A percentile compares a stretch with the other conserved stretches of the same genome.
phyloP scores from a whole-genome alignment of 2,113 vertebrate species.

The Spea multiplicata region DNA sequence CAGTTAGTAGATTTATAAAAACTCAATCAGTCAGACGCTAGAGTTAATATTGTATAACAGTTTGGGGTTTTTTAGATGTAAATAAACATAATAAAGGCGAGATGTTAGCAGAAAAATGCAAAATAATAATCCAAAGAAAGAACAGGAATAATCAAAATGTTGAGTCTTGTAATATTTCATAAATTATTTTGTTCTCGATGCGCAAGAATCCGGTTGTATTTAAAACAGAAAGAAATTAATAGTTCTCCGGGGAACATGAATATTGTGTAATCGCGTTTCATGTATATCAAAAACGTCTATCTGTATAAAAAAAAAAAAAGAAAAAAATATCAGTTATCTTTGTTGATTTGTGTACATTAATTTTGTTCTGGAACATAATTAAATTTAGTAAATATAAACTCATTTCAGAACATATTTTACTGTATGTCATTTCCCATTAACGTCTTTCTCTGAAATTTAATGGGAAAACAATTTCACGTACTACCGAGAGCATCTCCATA shows the following conservation, averaged over 20 bases:
- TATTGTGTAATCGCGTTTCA: constrained; percentile 14
- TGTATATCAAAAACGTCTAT: constrained; percentile 18
- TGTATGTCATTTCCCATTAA: constrained; percentile 39
- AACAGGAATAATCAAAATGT: neutral
- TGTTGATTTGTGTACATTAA: constrained; percentile 40
- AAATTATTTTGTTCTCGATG: constrained; percentile 2
- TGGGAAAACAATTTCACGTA: constrained; percentile 35
- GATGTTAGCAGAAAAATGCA: too few species aligned
- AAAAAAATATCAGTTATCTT: constrained; percentile 37
- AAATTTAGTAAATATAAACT: constrained; percentile 44
- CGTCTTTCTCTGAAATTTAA: constrained; percentile 41
- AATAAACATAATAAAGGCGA: too few species aligned
- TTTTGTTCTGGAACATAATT: constrained; percentile 44
- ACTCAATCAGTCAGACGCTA: too few species aligned
- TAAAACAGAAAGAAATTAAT: constrained; percentile 2
- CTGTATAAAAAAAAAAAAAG: neutral
- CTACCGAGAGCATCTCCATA: constrained; percentile 22
- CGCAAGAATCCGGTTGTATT: neutral
- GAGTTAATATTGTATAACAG: too few species aligned
- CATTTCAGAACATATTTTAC: constrained; percentile 39
- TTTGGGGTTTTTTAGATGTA: too few species aligned
- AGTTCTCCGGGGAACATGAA: constrained; percentile 6
- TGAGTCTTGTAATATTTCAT: constrained; percentile 9
- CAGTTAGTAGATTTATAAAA: too few species aligned
- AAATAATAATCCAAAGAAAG: too few species aligned